phyloP scores from a whole-genome alignment of 2,797 vertebrate genomes.

The Galaxias olidus region DNA sequence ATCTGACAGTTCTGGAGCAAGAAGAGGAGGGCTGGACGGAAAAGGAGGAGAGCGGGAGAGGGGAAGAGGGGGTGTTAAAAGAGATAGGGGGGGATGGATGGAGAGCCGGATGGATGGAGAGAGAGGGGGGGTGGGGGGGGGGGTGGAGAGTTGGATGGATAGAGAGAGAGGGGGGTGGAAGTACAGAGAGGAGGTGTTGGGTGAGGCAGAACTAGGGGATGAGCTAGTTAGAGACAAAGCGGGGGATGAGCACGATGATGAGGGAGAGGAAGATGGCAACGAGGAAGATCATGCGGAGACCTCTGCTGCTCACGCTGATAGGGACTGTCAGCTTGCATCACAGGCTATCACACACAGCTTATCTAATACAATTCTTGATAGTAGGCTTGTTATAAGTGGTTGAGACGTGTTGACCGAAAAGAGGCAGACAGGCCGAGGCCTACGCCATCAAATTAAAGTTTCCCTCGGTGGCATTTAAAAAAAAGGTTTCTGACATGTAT shows the following conservation, averaged over 20 bases:
- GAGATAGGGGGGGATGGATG: conserved; percentile 57
- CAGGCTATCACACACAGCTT: conserved; percentile 19
- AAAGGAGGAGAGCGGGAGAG: conserved; percentile 57
- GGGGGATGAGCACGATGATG: conserved; percentile 50
- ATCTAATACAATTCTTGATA: conserved; percentile 3
- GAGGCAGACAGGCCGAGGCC: not conserved
- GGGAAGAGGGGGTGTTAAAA: conserved; percentile 53
- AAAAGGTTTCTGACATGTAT: not conserved
- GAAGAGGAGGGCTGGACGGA: conserved; percentile 83
- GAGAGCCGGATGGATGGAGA: conserved; percentile 69
- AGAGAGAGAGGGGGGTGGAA: conserved; percentile 50
- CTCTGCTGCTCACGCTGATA: conserved; percentile 43
- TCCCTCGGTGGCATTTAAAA: too few species aligned
- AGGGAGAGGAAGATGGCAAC: conserved; percentile 54
- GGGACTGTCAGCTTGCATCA: conserved; percentile 44
- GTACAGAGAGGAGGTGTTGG: conserved; percentile 60
- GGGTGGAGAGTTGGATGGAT: too few species aligned
- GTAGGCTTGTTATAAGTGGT: not conserved
- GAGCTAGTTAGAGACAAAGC: conserved; percentile 72
- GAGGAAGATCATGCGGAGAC: conserved; percentile 47
- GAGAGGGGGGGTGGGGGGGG: conserved; percentile 62
- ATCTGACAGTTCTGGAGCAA: conserved; percentile 98
- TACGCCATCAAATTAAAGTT: conserved; percentile 1
- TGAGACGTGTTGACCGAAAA: conserved; percentile 11
- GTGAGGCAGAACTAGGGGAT: conserved; percentile 69